Percentiles rank a stretch among this genome's conserved stretches.
Conservation (phyloP, 2,888 invertebrate genomes). For the Eristalis intricaria region DNA sequence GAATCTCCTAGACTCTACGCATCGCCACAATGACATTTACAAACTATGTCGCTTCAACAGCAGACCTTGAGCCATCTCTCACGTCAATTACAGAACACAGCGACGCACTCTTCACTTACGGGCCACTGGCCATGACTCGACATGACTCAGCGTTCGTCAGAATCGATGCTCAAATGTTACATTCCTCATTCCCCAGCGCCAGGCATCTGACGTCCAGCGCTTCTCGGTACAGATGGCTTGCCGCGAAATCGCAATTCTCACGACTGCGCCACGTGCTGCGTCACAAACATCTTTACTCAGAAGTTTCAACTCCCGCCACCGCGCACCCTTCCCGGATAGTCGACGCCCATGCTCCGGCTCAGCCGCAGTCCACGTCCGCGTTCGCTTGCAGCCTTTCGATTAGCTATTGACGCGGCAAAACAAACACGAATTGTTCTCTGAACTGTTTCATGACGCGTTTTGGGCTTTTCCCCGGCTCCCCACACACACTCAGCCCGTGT, state of each 20-base stretch:
- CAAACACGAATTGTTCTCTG: slow-evolving; percentile 7
- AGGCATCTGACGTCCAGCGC: neutral
- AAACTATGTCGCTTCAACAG: too few relatives aligned
- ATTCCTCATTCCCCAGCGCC: neutral
- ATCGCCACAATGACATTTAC: too few relatives aligned
- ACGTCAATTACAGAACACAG: neutral
- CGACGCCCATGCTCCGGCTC: neutral
- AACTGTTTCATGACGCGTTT: slow-evolving; percentile 3
- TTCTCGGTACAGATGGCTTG: neutral
- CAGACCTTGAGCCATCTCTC: neutral
- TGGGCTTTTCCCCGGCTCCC: neutral
- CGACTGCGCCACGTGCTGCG: slow-evolving; percentile 23
- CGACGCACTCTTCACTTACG: neutral
- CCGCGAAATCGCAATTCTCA: neutral
- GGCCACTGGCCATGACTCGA: too few relatives aligned
- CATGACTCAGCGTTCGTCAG: neutral
- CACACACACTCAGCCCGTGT: neutral
- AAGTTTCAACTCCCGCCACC: neutral
- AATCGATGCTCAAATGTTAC: neutral
- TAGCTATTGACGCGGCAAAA: slow-evolving; percentile 8
- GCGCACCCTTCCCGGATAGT: slow-evolving; percentile 8
- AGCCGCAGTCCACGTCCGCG: neutral
- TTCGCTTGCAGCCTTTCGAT: neutral
- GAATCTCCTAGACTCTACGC: too few relatives aligned
- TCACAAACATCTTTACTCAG: slow-evolving; percentile 35